Base-by-base conservation (phyloP, 2,113 vertebrate genomes). In the Amazona guildingii region DNA sequence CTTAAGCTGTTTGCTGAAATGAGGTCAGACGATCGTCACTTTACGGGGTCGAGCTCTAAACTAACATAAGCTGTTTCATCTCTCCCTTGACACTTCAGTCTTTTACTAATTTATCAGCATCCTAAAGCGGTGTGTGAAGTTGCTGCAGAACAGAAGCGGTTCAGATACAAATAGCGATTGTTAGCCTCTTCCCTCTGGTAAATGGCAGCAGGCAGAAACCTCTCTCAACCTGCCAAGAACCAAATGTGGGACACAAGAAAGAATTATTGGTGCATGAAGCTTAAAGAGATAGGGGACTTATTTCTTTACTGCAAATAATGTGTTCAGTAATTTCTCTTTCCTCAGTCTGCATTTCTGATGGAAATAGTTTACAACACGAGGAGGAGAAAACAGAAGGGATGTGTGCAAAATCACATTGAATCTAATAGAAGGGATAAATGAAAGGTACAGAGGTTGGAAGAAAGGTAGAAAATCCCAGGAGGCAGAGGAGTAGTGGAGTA, bases 71-170 rank as follows among this genome's bases (percentile, higher is more conserved):
- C 78, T 95, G 75, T 94, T 96, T 96, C 96, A 96, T 95, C 80
- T 96, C 86, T 96, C 96, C 94, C 88, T 73, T 94, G 95, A 94
- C 81, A 43, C 84, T 80, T 93, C 41, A 66, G 83, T 27, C 91
- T 93, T 91, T 95, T 83, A 93, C 92, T 96, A 96, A 96, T 96
- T 96, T 94, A 96, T 95, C 92, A 87, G 95, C 94, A 89, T 96
- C 95, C 90, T 81, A 86, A 92, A 91, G 93, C 94, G 28, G 44
- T 3, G 75, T 89, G 88, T 75, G 88, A 96, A 97, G 95, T 85
- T 95, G 81, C 89, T 95, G 94, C 74, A 51, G 91, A 90, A 43
- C 81, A 95, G 90, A 89, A 96, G 68, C 17, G 35, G 83, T 94
- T 94, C 94, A 68, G 92, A 82, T 86, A 97, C 91, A 95, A 93